Evolutionary conservation across 1,140 invertebrate species (phyloP), one percentile per base, ranked within the genome.

Genomic region (Phthorimaea operculella): DNA sequence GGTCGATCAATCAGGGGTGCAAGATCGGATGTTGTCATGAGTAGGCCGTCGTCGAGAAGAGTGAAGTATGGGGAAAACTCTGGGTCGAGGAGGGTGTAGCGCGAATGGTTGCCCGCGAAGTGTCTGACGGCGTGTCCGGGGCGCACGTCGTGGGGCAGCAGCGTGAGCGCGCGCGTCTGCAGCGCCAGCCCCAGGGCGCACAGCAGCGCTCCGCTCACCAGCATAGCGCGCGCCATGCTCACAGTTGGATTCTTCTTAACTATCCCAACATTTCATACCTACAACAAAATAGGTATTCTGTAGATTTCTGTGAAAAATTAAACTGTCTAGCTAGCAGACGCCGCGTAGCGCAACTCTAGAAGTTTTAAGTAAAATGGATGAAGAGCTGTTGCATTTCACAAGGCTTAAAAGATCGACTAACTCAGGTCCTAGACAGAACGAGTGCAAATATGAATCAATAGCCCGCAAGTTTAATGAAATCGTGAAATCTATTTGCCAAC

Each of bases 11-110:
- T 88, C n/a, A 96, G 77, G 4, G 93, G 92, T 17, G 89, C 89
- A 4, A 96, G 85, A 64, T 95, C 93, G 2, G 92, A 90, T 1
- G 94, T 96, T 14, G 94, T 96, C 94, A 96, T 96, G 8, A 97
- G 90, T 45, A 96, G 88, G 17, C 95, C 95, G 78, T 95, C 92
- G 51, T 92, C 90, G n/a, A 97, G 88, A 33, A 96, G 90, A 0
- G 94, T 92, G 74, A 97, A 97, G 72, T 91, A 96, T 51, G 92
- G 89, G 10, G 92, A 92, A 75, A 90, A 94, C 47, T 90, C 92
- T 16, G 90, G 93, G 60, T 94, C 92, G 62, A 94, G 74, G 11
- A 94, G 83, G 15, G 88, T 89, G 74, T 90, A 93, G 34, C 88
- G 87, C 28, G 89, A 87, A 60, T 88, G 81, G 54, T 87, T 83